Evolutionary conservation across 2,888 invertebrate genomes (phyloP).

Genomic region (Amiota mariae): DNA sequence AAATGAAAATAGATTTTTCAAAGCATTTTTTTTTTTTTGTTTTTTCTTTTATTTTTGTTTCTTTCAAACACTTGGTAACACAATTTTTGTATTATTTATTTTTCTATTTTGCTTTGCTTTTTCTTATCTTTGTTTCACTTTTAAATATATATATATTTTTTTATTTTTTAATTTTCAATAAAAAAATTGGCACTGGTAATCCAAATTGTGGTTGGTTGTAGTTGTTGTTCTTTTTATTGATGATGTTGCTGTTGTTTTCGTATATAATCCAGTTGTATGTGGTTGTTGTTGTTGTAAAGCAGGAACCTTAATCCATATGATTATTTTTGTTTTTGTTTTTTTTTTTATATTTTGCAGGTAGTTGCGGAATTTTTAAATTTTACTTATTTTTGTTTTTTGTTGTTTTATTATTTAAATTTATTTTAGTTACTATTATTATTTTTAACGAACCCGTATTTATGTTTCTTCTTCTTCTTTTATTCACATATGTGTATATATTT

Average conservation of each 20-base stretch:
- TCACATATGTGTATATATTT: slow-evolving; percentile 36
- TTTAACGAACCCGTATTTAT: slow-evolving; percentile 40
- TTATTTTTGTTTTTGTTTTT: slow-evolving; percentile 36
- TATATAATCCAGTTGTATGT: slow-evolving; percentile 60
- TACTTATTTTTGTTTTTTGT: not conserved
- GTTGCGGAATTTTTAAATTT: slow-evolving; percentile 19
- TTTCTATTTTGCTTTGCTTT: slow-evolving; percentile 36
- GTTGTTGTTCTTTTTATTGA: too few species aligned
- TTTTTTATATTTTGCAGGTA: slow-evolving; percentile 25
- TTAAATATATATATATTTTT: slow-evolving; percentile 32
- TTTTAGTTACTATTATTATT: slow-evolving; percentile 16
- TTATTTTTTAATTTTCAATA: slow-evolving; percentile 37
- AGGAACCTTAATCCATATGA: slow-evolving; percentile 72
- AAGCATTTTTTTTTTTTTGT: slow-evolving; percentile 19
- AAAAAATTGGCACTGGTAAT: slow-evolving; percentile 71
- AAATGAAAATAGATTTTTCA: slow-evolving; percentile 16
- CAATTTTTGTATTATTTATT: slow-evolving; percentile 20
- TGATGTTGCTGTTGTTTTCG: slow-evolving; percentile 50
- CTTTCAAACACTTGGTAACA: slow-evolving; percentile 27
- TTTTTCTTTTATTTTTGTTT: slow-evolving; percentile 29
- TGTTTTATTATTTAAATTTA: slow-evolving; percentile 1
- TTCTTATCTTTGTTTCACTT: slow-evolving; percentile 33
- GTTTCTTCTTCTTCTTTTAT: too few species aligned
- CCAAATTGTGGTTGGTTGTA: slow-evolving; percentile 65
- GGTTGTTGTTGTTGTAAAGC: slow-evolving; percentile 40